Conservation (phyloP, 2,113 vertebrate genomes). For the Nematolebias whitei region DNA sequence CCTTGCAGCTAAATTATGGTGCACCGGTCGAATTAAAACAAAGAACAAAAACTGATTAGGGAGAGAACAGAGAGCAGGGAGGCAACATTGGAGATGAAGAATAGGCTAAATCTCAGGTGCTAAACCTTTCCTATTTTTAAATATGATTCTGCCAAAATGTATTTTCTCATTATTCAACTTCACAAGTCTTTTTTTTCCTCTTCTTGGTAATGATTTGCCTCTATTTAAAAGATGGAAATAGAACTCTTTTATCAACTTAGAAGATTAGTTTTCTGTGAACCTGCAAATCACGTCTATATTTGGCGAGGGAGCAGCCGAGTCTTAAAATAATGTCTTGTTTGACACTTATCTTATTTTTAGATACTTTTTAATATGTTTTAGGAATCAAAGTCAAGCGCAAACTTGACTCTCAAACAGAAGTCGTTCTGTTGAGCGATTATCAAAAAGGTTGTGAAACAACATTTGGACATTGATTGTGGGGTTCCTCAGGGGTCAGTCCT, state of each 20-base stretch:
- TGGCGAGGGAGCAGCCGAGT: conserved; percentile 41
- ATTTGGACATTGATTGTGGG: too few species aligned
- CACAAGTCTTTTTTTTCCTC: conserved; percentile 22
- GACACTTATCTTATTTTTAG: conserved; percentile 22
- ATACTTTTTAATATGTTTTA: conserved; percentile 4
- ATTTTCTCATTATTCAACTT: conserved; percentile 60
- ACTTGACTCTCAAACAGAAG: not conserved
- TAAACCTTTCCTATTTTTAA: conserved; percentile 55
- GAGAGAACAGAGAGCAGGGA: conserved; percentile 14
- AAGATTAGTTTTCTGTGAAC: conserved; percentile 45
- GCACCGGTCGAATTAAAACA: conserved; percentile 48
- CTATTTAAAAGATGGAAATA: conserved; percentile 59
- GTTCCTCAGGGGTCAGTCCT: too few species aligned
- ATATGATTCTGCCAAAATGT: conserved; percentile 52
- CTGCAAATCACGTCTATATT: conserved; percentile 68
- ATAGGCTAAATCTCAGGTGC: conserved; percentile 43
- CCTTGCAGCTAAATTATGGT: conserved; percentile 45
- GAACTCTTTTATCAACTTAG: conserved; percentile 69
- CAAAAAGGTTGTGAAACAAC: not conserved
- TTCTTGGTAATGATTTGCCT: conserved; percentile 39
- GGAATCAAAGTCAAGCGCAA: conserved; percentile 3
- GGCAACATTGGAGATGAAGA: conserved; percentile 25
- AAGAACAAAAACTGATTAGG: conserved; percentile 28
- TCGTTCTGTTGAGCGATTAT: not conserved
- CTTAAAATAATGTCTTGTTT: conserved; percentile 27